Conservation (phyloP, 2,888 invertebrate genomes). For the Tenodera sinensis region DNA sequence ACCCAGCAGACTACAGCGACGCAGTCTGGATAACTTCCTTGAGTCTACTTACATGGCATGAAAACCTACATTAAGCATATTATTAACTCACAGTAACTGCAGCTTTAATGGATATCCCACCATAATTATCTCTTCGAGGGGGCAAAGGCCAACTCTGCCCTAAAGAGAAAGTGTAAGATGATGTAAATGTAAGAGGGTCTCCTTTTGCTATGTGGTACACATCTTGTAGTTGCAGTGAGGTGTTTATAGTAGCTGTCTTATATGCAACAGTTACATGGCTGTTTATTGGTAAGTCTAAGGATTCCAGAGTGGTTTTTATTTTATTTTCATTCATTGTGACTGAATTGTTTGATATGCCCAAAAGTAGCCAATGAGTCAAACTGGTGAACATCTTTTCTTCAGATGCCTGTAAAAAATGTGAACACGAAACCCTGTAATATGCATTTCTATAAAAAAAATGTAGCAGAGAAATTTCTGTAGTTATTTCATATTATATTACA, state of each 20-base stretch:
- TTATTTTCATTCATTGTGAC: not conserved
- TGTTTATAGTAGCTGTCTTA: not conserved
- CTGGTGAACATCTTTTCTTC: not conserved
- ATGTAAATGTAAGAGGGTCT: not conserved
- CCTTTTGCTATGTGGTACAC: not conserved
- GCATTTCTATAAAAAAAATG: not conserved
- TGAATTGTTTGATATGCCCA: not conserved
- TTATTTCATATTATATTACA: not conserved
- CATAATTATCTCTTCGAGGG: not conserved
- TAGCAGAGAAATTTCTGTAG: not conserved
- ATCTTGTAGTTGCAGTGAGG: not conserved
- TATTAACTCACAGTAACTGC: not conserved
- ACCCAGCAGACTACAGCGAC: too few species aligned
- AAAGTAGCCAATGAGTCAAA: slow-evolving; percentile 2
- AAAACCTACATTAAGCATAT: too few species aligned
- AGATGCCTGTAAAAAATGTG: not conserved
- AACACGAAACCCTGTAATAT: not conserved
- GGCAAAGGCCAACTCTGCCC: not conserved
- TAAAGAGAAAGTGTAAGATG: not conserved
- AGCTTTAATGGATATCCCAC: not conserved
- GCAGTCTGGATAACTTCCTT: too few species aligned
- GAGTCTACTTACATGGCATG: too few species aligned
- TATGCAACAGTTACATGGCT: not conserved
- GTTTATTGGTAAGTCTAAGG: not conserved
- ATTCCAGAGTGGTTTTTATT: not conserved